Base-by-base conservation (phyloP, 1,140 invertebrate species). In the Solenopsis fugax region DNA sequence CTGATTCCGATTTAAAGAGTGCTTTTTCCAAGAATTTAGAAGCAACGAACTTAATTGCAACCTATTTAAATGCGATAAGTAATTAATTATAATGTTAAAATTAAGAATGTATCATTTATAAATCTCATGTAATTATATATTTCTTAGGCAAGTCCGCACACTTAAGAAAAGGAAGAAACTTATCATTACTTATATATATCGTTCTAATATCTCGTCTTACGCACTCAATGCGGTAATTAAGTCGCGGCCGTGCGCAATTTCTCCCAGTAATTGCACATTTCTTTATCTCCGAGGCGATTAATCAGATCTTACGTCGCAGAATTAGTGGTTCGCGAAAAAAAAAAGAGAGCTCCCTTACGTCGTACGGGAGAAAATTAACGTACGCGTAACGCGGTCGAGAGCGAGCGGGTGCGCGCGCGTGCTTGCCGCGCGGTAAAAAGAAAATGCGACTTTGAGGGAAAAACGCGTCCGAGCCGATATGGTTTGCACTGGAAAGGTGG, bases 391-490 rank as follows among this genome's bases (percentile, higher is more conserved):
- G 62, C 78, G 78, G 52, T 13, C 76, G 18, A n/a, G 37, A 48
- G 71, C 54, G 58, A 21, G 58, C 34, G 54, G 54, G 48, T 21
- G 60, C 48, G 41, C 58, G 45, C 58, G 48, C 41, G 52, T 72
- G 78, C 65, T n/a, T 48, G 10, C 37, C 34, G 48, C 67, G 78
- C 52, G 52, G 80, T 16, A 89, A 77, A 73, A 62, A 81, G 71
- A 82, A 90, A 71, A 60, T 58, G 69, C 29, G 65, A 85, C 80
- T 89, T 89, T 89, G 67, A 89, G 87, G 54, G 75, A 89, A 89
- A 88, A 89, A 89, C 72, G 54, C 72, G 54, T 72, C 75, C 80
- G 65, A 82, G 45, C 81, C 89, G 88, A 90, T 90, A 91, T 88
- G 84, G 87, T 90, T 90, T 81, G 82, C 81, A 77, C 65, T 82